A percentile compares a stretch with the other conserved stretches of the same genome.
phyloP scores from a whole-genome alignment of 2,113 vertebrate species.

The Gambusia holbrooki region DNA sequence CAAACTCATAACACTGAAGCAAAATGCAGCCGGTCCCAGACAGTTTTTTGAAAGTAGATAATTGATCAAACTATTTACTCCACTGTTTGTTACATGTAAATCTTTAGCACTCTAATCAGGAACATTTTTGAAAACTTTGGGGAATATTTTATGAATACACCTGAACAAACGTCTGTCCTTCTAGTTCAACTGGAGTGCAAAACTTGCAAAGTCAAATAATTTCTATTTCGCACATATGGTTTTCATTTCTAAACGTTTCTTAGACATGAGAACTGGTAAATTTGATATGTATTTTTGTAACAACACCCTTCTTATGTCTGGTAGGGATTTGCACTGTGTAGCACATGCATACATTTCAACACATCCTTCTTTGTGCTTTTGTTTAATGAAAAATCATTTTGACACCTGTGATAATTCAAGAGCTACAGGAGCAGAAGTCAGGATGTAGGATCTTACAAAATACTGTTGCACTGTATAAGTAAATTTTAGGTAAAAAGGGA shows the following conservation, averaged over 20 bases:
- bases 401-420: not conserved
- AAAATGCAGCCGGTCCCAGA: not conserved
- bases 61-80: not conserved
- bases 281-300: conserved; percentile 6
- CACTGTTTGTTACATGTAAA: not conserved
- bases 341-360: conserved; percentile 1
- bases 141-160: not conserved
- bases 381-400: conserved; percentile 2
- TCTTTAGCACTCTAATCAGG: not conserved
- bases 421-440: not conserved
- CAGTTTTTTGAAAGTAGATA: not conserved
- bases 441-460: not conserved
- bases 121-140: no score
- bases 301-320: conserved; percentile 1
- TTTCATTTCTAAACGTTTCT: conserved; percentile 18
- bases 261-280: conserved; percentile 1
- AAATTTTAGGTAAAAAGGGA: not conserved
- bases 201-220: not conserved
- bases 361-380: not conserved
- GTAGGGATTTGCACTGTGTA: not conserved
- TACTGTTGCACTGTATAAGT: not conserved
- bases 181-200: not conserved
- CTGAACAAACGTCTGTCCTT: not conserved
- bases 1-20: not conserved
- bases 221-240: conserved; percentile 20